Base-by-base conservation (phyloP, 92 coral and sea anemone genomes). In the Hydrozoanthus gracilis region DNA sequence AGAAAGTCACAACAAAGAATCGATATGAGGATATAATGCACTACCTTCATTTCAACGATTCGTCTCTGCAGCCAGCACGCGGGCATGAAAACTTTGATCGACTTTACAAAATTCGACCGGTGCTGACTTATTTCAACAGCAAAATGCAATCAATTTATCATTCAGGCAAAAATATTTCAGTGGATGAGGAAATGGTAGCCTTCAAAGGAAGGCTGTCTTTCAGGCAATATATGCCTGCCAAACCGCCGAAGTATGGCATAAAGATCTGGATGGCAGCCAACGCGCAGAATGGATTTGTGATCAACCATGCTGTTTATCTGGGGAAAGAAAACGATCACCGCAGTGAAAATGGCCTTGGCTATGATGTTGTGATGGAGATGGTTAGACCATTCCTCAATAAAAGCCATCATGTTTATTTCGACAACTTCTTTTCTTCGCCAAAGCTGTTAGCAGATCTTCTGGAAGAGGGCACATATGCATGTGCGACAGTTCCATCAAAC, bases 271-370 rank as follows among this genome's bases (percentile, higher is more conserved):
- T n/a, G n/a, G n/a, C n/a, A n/a, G n/a, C n/a, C n/a, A n/a, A n/a
- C n/a, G n/a, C n/a, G n/a, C n/a, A n/a, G n/a, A n/a, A n/a, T n/a
- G n/a, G n/a, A n/a, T n/a, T n/a, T n/a, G n/a, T n/a, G n/a, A n/a
- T n/a, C n/a, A n/a, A n/a, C n/a, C n/a, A n/a, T n/a, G n/a, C n/a
- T n/a, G n/a, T n/a, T n/a, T n/a, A n/a, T n/a, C n/a, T n/a, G n/a
- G n/a, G n/a, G n/a, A n/a, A n/a, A n/a, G n/a, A n/a, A n/a, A n/a
- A n/a, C n/a, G n/a, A n/a, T n/a, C n/a, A n/a, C n/a, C n/a, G n/a
- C n/a, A n/a, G n/a, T n/a, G n/a, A n/a, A n/a, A n/a, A 82, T 82
- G 86, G 86, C 64, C 78, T 82, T 82, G 86, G 86, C 15, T 65
- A 61, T 44, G 75, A 60, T 8, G 66, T 60, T 8, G 66, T 60